A percentile compares a stretch with the other conserved stretches of the same genome.
phyloP scores from a whole-genome alignment of 2,113 vertebrate genomes.

The Mobula hypostoma region DNA sequence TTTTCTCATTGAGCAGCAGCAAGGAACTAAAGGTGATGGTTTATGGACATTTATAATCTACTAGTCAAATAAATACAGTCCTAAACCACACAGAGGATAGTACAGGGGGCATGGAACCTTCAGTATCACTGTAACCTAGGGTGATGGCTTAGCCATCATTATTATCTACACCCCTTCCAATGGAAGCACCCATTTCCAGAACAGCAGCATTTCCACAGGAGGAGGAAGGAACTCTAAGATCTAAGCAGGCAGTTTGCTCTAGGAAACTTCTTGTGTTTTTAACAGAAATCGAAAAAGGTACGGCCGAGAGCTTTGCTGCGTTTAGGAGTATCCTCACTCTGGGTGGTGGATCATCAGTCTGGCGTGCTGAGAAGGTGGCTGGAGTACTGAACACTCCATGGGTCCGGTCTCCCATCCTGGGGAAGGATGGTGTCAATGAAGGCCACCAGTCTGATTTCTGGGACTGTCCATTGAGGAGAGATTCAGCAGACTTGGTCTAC shows the following conservation, averaged over 20 bases:
- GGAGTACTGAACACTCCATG: too few relatives aligned
- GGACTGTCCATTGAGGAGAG: too few relatives aligned
- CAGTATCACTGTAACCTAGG: neutral
- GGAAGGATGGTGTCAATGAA: too few relatives aligned
- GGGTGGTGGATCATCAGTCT: neutral
- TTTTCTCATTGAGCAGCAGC: neutral
- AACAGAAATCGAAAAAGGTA: neutral
- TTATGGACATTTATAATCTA: neutral
- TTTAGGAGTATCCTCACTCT: neutral
- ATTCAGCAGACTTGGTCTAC: too few relatives aligned
- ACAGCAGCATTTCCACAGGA: neutral
- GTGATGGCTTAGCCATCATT: neutral
- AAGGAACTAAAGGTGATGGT: neutral
- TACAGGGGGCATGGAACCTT: neutral
- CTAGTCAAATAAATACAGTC: neutral
- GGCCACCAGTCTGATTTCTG: too few relatives aligned
- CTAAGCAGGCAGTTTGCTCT: neutral
- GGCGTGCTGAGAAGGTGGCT: too few relatives aligned
- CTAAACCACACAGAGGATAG: neutral
- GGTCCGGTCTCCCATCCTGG: too few relatives aligned
- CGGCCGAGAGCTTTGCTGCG: neutral
- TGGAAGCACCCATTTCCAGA: neutral
- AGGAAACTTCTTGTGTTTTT: neutral
- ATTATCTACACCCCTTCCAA: neutral
- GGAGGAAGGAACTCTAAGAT: neutral